A percentile compares a stretch with the other conserved stretches of the same genome.
These are phyloP conservation scores for Porites lobata DNA, from an alignment of 92 coral and sea anemone genomes.

Conservation along the genomic window DNA sequence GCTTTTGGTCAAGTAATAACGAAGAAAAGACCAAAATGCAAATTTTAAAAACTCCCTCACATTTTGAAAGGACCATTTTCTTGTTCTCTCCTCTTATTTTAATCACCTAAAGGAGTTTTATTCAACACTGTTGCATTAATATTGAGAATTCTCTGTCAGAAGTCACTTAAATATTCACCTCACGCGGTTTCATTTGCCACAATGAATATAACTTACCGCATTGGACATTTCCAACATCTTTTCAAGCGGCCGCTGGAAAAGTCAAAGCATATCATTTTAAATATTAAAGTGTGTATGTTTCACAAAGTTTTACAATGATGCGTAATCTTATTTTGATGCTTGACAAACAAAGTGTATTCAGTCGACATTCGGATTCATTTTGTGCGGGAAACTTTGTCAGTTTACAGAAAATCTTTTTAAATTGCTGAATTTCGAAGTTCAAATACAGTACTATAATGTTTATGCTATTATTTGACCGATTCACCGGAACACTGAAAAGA, in stretches of 20 bases:
- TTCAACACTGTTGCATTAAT: constrained; percentile 29
- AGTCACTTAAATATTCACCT: constrained; percentile 30
- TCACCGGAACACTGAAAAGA: too few relatives aligned
- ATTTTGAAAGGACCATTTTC: neutral
- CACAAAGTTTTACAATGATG: neutral
- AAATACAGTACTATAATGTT: too few relatives aligned
- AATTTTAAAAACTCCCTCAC: neutral
- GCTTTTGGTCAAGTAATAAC: neutral
- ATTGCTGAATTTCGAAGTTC: too few relatives aligned
- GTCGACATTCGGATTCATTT: neutral
- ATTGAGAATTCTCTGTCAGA: constrained; percentile 24
- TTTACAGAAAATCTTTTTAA: neutral
- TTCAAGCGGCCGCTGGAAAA: neutral
- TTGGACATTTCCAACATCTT: neutral
- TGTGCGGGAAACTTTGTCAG: neutral
- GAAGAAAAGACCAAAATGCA: neutral
- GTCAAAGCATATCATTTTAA: neutral
- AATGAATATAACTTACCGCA: neutral
- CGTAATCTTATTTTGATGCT: neutral
- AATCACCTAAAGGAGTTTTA: constrained; percentile 25
- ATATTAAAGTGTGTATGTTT: neutral
- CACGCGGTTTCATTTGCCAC: neutral
- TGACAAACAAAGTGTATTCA: too few relatives aligned
- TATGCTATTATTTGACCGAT: too few relatives aligned
- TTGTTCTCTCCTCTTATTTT: neutral